Base-by-base conservation (phyloP, 2,888 invertebrate species). In the Phengaris alcon region DNA sequence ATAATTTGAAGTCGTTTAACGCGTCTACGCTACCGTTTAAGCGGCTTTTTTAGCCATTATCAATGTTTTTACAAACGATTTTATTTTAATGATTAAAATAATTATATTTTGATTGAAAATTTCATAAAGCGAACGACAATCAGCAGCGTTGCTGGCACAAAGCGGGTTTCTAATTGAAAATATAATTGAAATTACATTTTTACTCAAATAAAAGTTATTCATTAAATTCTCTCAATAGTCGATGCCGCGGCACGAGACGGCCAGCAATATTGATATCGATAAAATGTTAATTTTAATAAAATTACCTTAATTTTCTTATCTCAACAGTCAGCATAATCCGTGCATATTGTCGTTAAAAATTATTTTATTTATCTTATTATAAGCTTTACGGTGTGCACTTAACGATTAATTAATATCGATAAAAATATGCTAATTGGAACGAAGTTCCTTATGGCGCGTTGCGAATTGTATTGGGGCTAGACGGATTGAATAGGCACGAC, bases 121-220 rank as follows among this genome's bases (percentile, higher is more conserved):
- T 64, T 64, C 35, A 64, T 64, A 64, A 64, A 64, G 64, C 64
- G 64, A 22, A 64, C 59, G 59, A 64, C 59, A 64, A 64, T 64
- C 59, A 10, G 9, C 7, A 0, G 64, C 64, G 64, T 12, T 10
- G 52, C 64, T 64, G 12, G 64, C 6, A 64, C 64, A 64, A 64
- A 69, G 69, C 69, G 48, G 46, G 69, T 69, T 69, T 48, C 69
- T 69, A 69, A 69, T 69, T 69, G 69, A 69, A 69, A 48, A 48
- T 48, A 48, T 69, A 48, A 69, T 69, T 69, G 69, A 69, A 69
- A 48, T 69, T 64, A 64, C 64, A 64, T 69, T 69, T 68, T 69
- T 15, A 69, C 48, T 48, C 15, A 48, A 69, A 69, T 69, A 48
- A 48, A 48, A 69, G 48, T 69, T 69, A 69, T 64, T 64, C 64